Evolutionary conservation across 2,113 vertebrate species (phyloP).

Genomic region (Onychostruthus taczanowskii): DNA sequence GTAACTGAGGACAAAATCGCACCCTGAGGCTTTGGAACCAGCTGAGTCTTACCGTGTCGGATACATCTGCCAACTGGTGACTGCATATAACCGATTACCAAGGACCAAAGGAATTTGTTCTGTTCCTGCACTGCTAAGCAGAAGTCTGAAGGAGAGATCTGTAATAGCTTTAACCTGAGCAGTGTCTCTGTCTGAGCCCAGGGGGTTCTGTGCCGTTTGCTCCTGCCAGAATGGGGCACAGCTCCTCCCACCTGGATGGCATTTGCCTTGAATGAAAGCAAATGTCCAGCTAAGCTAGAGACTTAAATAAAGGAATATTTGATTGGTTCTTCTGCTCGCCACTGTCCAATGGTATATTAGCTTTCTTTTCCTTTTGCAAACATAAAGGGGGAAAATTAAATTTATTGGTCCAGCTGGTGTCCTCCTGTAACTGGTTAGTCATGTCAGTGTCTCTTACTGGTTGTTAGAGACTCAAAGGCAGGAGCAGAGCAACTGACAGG

Average conservation of each 20-base stretch:
- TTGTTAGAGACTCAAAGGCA: not conserved
- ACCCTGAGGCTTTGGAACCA: constrained; percentile 35
- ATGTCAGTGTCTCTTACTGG: not conserved
- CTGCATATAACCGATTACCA: not conserved
- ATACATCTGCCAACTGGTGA: not conserved
- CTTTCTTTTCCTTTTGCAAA: not conserved
- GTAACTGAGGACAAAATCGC: constrained; percentile 41
- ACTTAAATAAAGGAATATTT: not conserved
- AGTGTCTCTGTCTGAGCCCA: not conserved
- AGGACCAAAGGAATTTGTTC: not conserved
- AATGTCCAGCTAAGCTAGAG: not conserved
- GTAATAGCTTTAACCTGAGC: not conserved
- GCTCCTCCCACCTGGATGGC: not conserved
- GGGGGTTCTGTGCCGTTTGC: not conserved
- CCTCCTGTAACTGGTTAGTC: not conserved
- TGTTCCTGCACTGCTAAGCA: not conserved
- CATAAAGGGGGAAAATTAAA: not conserved
- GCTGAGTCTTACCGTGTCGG: not conserved
- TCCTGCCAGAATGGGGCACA: not conserved
- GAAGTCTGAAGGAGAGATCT: not conserved
- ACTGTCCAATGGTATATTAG: not conserved
- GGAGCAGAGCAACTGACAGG: not conserved
- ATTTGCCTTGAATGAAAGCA: not conserved
- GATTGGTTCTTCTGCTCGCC: not conserved
- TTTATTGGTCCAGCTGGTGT: not conserved